phyloP scores from a whole-genome alignment of 37 sponge, comb jelly and placozoan genomes.

The Chondrilla cf. caribensis region DNA sequence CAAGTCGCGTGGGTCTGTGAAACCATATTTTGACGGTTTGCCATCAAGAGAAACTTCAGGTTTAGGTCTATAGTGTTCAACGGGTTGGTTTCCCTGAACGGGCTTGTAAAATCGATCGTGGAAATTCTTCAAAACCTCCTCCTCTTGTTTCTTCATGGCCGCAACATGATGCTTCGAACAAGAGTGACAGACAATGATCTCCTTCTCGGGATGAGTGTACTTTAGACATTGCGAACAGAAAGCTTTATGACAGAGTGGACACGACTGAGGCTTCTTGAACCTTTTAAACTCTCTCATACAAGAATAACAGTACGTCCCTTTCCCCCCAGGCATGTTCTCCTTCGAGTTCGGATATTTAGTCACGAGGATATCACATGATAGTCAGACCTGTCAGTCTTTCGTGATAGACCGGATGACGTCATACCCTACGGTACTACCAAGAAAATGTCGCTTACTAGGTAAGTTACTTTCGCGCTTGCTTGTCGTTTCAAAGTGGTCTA shows the following conservation, averaged over 20 bases:
- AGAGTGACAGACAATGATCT: neutral
- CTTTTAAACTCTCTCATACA: conserved; percentile 68
- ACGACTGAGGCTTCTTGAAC: conserved; percentile 45
- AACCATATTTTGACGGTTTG: neutral
- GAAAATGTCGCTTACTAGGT: conserved; percentile 7
- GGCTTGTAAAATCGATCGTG: conserved; percentile 63
- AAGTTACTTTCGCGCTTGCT: neutral
- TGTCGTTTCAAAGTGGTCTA: no score
- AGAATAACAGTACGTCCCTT: conserved; percentile 2
- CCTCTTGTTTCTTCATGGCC: conserved; percentile 44
- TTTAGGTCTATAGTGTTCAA: conserved; percentile 29
- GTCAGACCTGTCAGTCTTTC: neutral
- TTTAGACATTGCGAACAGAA: conserved; percentile 67
- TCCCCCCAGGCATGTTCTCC: no score
- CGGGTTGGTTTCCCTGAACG: conserved; percentile 14
- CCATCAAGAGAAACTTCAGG: neutral
- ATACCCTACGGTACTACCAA: no score
- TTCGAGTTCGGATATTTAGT: neutral
- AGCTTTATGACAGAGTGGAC: conserved; percentile 54
- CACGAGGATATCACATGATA: neutral
- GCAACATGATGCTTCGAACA: neutral
- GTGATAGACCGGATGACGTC: neutral
- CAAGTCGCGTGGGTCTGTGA: conserved; percentile 40
- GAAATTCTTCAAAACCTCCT: conserved; percentile 61
- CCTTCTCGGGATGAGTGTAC: conserved; percentile 17